Conservation (phyloP, 2,113 vertebrate species). For the Microtus richardsoni region DNA sequence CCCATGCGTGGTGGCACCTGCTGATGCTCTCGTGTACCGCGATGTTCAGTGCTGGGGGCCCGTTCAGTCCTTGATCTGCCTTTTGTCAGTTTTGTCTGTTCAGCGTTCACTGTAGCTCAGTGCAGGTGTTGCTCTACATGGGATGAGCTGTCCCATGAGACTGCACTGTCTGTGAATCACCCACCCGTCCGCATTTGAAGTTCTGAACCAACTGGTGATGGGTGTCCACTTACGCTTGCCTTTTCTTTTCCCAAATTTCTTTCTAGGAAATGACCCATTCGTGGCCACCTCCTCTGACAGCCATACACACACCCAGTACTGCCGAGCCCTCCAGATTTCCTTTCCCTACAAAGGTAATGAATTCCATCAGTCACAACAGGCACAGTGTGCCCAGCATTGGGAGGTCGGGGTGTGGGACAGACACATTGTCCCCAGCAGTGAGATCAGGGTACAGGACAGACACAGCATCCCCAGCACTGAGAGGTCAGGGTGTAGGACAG, state of each 20-base stretch:
- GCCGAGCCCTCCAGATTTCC: conserved; percentile 89
- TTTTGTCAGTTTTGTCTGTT: background rate
- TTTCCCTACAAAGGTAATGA: conserved; percentile 90
- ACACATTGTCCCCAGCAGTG: no score
- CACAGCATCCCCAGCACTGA: no score
- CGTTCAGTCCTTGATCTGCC: background rate
- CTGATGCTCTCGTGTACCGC: background rate
- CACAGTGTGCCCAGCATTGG: accelerated
- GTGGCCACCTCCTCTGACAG: conserved; percentile 95
- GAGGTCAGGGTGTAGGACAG: background rate
- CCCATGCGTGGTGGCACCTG: background rate
- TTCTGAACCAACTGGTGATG: background rate
- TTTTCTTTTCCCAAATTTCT: conserved; percentile 63
- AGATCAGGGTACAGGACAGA: no score
- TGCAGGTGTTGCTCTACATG: background rate
- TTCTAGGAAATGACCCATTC: conserved; percentile 96
- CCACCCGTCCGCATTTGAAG: background rate
- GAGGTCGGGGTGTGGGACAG: background rate
- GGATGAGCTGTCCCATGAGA: background rate
- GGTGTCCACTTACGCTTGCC: conserved; percentile 49
- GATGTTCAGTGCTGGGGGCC: background rate
- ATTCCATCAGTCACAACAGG: background rate
- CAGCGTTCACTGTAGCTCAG: background rate
- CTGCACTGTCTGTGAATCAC: background rate
- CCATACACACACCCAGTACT: conserved; percentile 90